Evolutionary conservation across 2,113 vertebrate species (phyloP).

Genomic region (Choloepus hoffmanni): DNA sequence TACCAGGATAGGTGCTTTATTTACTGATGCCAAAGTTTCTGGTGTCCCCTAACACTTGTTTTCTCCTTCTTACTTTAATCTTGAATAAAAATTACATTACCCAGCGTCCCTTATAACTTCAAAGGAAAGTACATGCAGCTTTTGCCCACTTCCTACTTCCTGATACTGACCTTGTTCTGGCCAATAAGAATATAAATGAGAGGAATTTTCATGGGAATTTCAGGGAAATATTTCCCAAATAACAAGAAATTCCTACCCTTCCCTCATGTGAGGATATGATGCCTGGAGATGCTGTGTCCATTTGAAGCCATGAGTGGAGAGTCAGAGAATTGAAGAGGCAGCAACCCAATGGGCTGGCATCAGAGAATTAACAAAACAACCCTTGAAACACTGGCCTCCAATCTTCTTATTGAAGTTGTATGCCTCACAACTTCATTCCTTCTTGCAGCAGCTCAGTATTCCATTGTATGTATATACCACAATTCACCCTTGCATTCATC

Average conservation of each 20-base stretch:
- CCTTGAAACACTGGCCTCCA: background rate
- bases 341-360: no score
- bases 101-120: background rate
- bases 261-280: background rate
- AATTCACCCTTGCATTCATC: no score
- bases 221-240: background rate
- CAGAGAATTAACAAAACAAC: background rate
- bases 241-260: background rate
- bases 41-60: background rate
- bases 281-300: no score
- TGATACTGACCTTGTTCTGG: background rate
- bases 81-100: background rate
- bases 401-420: no score
- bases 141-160: no score
- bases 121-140: no score
- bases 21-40: background rate
- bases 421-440: no score
- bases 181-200: background rate
- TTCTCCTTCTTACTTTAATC: background rate
- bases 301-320: accelerated
- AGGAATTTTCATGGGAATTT: background rate
- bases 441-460: no score
- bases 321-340: accelerated
- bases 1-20: no score
- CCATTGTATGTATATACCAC: no score